Conservation (phyloP, 2,797 vertebrate species). For the Sphenopsis melanotis region DNA sequence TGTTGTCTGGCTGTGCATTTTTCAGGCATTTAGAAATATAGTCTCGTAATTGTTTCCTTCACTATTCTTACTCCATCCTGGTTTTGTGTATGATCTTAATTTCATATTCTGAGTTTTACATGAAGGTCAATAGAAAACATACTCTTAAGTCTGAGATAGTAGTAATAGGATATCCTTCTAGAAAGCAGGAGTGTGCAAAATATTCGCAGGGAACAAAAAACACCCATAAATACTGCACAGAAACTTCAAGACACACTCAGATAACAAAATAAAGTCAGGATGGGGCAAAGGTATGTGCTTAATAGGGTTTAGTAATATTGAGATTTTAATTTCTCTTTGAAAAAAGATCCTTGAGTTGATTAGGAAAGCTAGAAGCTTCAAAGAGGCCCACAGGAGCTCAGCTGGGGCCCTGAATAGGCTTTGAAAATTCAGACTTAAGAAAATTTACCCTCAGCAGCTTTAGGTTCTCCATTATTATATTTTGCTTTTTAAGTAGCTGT, state of each 20-base stretch:
- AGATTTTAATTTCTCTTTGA: neutral
- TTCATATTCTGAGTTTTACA: neutral
- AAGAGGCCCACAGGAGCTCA: neutral
- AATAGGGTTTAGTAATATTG: neutral
- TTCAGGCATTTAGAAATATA: neutral
- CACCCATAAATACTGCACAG: rapidly evolving
- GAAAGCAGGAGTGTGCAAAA: neutral
- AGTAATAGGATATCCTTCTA: neutral
- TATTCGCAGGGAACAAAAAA: neutral
- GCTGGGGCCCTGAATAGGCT: neutral
- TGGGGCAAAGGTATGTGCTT: neutral
- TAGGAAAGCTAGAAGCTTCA: conserved; percentile 26
- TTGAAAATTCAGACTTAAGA: conserved; percentile 11
- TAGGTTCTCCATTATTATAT: neutral
- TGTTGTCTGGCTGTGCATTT: neutral
- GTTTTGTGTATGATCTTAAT: neutral
- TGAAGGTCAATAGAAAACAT: neutral
- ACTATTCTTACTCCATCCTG: neutral
- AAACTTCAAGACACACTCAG: neutral
- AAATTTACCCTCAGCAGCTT: neutral
- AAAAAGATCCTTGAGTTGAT: neutral
- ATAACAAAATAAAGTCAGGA: neutral
- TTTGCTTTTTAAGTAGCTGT: conserved; percentile 23
- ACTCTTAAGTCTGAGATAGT: neutral
- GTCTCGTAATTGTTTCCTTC: neutral